Evolutionary conservation across 2,113 vertebrate species (phyloP).

Genomic region (Pantherophis guttatus): DNA sequence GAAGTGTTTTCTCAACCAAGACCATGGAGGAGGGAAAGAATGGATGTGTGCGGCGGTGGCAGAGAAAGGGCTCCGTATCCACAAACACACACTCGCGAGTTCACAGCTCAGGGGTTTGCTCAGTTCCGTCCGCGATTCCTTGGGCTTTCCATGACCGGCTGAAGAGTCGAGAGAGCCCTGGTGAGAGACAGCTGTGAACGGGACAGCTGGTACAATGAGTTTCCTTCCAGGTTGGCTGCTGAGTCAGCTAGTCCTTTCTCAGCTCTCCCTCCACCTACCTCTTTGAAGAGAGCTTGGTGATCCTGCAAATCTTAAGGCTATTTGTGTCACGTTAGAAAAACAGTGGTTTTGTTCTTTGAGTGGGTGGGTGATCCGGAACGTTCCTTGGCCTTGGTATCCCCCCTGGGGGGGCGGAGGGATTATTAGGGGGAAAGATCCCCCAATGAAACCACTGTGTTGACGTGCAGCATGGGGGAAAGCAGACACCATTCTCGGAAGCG

Average conservation of each 20-base stretch:
- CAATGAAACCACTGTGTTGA: background rate
- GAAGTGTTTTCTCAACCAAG: background rate
- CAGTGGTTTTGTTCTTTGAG: too few species aligned
- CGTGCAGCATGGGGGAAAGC: background rate
- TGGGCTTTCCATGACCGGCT: background rate
- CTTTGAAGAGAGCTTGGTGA: background rate
- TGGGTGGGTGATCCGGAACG: background rate
- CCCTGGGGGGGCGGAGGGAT: background rate
- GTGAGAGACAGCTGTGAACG: background rate
- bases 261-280: fast-evolving
- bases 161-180: background rate
- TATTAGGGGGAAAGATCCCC: background rate
- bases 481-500: background rate
- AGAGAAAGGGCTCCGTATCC: background rate
- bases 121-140: fast-evolving
- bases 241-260: background rate
- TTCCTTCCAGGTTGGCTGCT: background rate
- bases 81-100: background rate
- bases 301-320: background rate
- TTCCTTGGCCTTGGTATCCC: background rate
- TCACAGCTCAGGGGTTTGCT: background rate
- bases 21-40: fast-evolving
- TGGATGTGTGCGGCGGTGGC: background rate
- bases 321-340: background rate
- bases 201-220: background rate